These are phyloP conservation scores for Cylas formicarius DNA, from an alignment of 1,140 invertebrate species.

Conservation along the genomic window DNA sequence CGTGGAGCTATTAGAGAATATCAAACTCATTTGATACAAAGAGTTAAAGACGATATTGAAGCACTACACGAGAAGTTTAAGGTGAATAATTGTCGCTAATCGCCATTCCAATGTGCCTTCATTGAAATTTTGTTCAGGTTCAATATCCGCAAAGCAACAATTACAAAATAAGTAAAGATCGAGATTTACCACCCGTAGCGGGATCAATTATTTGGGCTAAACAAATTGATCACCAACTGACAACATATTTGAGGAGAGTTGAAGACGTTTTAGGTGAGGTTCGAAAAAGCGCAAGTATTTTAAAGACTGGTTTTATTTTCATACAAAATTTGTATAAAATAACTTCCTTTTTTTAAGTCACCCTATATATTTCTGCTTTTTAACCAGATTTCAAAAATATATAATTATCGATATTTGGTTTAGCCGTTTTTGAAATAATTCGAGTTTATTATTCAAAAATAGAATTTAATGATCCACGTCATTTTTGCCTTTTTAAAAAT, in stretches of 20 bases:
- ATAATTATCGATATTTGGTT: too few relatives aligned
- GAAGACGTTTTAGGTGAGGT: conserved; percentile 87
- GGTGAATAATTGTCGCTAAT: too few relatives aligned
- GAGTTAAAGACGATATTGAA: conserved; percentile 99
- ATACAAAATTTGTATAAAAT: too few relatives aligned
- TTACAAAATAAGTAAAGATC: conserved; percentile 79
- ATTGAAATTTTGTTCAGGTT: conserved; percentile 48
- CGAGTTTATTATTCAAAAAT: too few relatives aligned
- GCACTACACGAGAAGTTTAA: conserved; percentile 97
- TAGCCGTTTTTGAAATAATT: too few relatives aligned
- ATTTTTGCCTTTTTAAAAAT: too few relatives aligned
- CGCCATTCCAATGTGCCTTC: conserved; percentile 10
- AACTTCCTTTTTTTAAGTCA: too few relatives aligned
- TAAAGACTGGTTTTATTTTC: too few relatives aligned
- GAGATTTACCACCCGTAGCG: conserved; percentile 92
- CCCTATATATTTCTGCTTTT: too few relatives aligned
- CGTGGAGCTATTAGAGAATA: conserved; percentile 97
- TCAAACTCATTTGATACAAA: conserved; percentile 97
- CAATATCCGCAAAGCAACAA: conserved; percentile 92
- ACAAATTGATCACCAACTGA: conserved; percentile 97
- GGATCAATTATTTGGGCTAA: conserved; percentile 98
- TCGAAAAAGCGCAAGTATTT: too few relatives aligned
- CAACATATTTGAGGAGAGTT: conserved; percentile 90
- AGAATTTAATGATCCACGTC: too few relatives aligned
- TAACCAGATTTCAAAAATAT: too few relatives aligned